These are phyloP conservation scores for Conus betulinus DNA, from an alignment of 1,140 invertebrate species.

Conservation along the genomic window DNA sequence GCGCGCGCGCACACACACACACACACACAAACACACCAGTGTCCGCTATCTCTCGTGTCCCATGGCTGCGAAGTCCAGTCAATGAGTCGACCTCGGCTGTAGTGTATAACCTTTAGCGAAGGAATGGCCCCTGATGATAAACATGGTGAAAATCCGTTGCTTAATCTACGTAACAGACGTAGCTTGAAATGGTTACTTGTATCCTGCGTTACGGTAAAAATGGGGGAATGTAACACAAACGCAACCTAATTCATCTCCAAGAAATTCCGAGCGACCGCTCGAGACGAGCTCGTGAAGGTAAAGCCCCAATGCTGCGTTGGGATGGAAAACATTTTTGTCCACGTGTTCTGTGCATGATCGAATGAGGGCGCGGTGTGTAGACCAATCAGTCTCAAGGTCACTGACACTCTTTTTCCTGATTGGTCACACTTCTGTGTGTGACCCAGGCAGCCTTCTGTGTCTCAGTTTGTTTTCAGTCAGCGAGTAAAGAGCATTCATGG, in stretches of 20 bases:
- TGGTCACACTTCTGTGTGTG: conserved; percentile 27
- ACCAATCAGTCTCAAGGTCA: conserved; percentile 43
- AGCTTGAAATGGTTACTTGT: too few species aligned
- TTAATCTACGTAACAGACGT: too few species aligned
- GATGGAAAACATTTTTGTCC: conserved; percentile 32
- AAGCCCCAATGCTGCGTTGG: too few species aligned
- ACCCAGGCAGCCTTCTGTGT: neutral
- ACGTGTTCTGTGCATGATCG: conserved; percentile 24
- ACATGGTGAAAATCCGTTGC: too few species aligned
- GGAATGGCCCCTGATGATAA: too few species aligned
- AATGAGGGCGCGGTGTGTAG: neutral
- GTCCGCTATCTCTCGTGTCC: too few species aligned
- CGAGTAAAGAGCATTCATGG: conserved; percentile 47
- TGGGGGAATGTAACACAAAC: neutral
- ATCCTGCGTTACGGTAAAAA: neutral
- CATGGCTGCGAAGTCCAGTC: too few species aligned
- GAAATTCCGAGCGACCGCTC: too few species aligned
- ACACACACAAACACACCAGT: too few species aligned
- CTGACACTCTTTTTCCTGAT: conserved; percentile 26
- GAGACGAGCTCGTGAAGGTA: neutral
- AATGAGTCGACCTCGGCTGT: too few species aligned
- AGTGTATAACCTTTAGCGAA: too few species aligned
- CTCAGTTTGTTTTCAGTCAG: conserved; percentile 40
- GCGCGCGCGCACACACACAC: too few species aligned
- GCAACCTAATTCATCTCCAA: neutral